Conservation (phyloP, 1,140 invertebrate genomes). For the Ceratina calcarata region DNA sequence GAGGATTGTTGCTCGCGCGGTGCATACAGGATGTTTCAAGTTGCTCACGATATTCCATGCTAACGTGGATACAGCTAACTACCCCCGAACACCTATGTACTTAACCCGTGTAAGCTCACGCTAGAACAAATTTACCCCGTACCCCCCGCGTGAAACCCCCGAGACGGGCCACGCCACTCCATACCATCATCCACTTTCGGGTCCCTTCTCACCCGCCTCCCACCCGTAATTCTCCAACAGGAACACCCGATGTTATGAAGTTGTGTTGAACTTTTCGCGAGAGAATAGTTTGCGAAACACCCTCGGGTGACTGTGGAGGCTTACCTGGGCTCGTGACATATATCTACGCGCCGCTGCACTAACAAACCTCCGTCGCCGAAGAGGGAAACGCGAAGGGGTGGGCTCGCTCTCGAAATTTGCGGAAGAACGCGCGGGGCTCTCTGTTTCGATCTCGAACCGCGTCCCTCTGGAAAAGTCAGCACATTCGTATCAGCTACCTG, state of each 20-base stretch:
- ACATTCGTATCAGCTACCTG: conserved; percentile 54
- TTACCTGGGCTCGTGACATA: conserved; percentile 68
- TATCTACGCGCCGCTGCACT: conserved; percentile 54
- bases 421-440: conserved; percentile 21
- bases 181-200: conserved; percentile 57
- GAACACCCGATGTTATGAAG: conserved; percentile 75
- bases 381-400: conserved; percentile 16
- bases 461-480: conserved; percentile 34
- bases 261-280: conserved; percentile 79
- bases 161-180: conserved; percentile 39
- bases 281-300: conserved; percentile 75
- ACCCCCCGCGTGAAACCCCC: conserved; percentile 40
- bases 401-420: conserved; percentile 33
- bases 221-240: conserved; percentile 52
- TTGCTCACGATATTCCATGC: conserved; percentile 45
- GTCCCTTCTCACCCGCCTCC: conserved; percentile 61
- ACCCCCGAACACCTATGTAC: conserved; percentile 78
- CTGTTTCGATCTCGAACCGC: conserved; percentile 29
- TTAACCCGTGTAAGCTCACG: conserved; percentile 81
- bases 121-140: conserved; percentile 78
- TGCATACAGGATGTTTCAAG: conserved; percentile 66
- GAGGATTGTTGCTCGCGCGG: conserved; percentile 38
- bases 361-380: conserved; percentile 33
- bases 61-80: conserved; percentile 72
- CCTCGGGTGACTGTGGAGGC: conserved; percentile 65